Evolutionary conservation across 2,113 vertebrate species (phyloP), one percentile per base, ranked within the genome.

Genomic region (Myotis brandtii): DNA sequence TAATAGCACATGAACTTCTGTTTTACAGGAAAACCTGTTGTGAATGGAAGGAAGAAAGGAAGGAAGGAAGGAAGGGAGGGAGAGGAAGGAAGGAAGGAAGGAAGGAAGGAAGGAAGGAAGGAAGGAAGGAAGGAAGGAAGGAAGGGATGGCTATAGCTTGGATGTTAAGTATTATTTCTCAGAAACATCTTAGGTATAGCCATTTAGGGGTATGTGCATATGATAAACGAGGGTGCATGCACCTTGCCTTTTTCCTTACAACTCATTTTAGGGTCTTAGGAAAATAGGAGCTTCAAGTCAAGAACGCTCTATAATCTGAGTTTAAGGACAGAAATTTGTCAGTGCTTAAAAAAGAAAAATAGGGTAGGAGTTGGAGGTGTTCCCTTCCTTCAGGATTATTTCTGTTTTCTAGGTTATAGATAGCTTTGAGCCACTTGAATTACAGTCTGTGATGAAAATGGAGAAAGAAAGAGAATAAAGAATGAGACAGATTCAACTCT

Each of bases 1-100:
- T 50, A 14, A 34, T 32, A 87, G 88, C 25, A n/a, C 25, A 18
- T 27, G 59, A 46, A 32, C 93, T 96, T 86, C 62, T 67, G n/a
- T 92, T 83, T 89, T 82, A 59, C 40, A 37, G 72, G 56, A 56
- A 95, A 67, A 77, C 9, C 14, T 82, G 64, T 80, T 89, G 50
- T 94, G 75, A 94, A 48, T 76, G 84, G 30, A 66, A 86, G 46
- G 30, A 52, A 20, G 48, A 46, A 25, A 75, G 54, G 46, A 46
- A 46, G 46, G 46, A 10, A 46, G 10, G 2, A 8, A 86, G 54
- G 46, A 9, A 46, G 46, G 46, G 1, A 46, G 46, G 9, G 6
- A 50, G 46, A 46, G 43, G 9, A 43, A 43, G 84, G 30, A 66
- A 86, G 46, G 30, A 52, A 17, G 43, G 50, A 25, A 75, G 84